phyloP scores from a whole-genome alignment of 2,888 invertebrate genomes.

The Lepetodrilus schrolli region DNA sequence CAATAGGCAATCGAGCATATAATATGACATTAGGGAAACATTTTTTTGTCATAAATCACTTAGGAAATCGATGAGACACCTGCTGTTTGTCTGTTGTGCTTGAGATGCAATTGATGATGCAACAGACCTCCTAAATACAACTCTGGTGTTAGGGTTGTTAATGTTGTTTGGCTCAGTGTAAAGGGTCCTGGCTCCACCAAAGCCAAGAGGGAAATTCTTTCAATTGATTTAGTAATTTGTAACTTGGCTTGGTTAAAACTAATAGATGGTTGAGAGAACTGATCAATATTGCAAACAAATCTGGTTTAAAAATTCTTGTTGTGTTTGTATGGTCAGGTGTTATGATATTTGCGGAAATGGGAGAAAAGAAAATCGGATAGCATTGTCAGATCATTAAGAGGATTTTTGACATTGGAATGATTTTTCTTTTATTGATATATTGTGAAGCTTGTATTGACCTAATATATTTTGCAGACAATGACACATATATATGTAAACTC shows the following conservation, averaged over 20 bases:
- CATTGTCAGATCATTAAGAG: too few species aligned
- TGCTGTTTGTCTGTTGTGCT: background rate
- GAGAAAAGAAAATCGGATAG: too few species aligned
- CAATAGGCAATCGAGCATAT: background rate
- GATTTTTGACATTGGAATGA: too few species aligned
- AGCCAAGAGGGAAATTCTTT: background rate
- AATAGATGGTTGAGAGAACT: background rate
- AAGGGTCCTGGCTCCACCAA: background rate
- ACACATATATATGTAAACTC: too few species aligned
- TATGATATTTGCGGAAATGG: too few species aligned
- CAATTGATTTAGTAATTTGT: conserved; percentile 20
- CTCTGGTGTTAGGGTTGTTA: background rate
- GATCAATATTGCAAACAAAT: conserved; percentile 12
- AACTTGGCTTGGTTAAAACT: background rate
- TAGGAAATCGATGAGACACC: background rate
- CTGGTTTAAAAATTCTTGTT: background rate
- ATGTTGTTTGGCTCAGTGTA: background rate
- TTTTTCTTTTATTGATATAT: too few species aligned
- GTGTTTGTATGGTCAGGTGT: background rate
- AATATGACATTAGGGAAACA: conserved; percentile 10
- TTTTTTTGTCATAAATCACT: conserved; percentile 1
- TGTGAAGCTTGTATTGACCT: too few species aligned
- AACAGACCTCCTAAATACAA: background rate
- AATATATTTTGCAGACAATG: too few species aligned
- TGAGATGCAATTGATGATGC: background rate